phyloP scores from a whole-genome alignment of 2,113 vertebrate species.

The Opisthocomus hoazin region DNA sequence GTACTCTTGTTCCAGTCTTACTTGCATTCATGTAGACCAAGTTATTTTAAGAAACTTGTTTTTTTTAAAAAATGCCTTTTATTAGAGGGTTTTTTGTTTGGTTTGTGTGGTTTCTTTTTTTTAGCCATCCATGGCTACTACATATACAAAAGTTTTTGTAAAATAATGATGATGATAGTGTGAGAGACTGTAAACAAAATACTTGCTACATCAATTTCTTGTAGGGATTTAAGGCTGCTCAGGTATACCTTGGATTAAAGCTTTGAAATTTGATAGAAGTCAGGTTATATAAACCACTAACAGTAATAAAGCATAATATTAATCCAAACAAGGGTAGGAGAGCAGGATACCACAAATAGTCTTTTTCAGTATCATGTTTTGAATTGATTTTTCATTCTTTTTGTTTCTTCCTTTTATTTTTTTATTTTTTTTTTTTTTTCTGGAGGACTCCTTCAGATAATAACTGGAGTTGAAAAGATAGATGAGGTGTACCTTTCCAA shows the following conservation, averaged over 20 bases:
- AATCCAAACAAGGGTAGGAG: not conserved
- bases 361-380: not conserved
- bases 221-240: not conserved
- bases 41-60: not conserved
- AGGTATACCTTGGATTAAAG: not conserved
- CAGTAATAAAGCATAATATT: not conserved
- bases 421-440: too few species aligned
- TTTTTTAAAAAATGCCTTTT: too few species aligned
- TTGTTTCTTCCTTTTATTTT: not conserved
- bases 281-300: not conserved
- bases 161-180: not conserved
- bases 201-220: not conserved
- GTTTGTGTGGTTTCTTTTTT: not conserved
- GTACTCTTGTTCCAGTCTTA: not conserved
- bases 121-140: not conserved
- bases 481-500: not conserved
- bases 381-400: not conserved
- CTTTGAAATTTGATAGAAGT: not conserved
- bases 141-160: not conserved
- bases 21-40: not conserved
- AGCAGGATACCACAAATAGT: not conserved
- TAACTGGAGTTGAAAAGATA: not conserved
- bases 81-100: not conserved
- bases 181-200: not conserved
- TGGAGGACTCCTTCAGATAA: not conserved